Evolutionary conservation across 1,140 invertebrate species (phyloP), one percentile per base, ranked within the genome.

Genomic region (Microplitis demolitor): DNA sequence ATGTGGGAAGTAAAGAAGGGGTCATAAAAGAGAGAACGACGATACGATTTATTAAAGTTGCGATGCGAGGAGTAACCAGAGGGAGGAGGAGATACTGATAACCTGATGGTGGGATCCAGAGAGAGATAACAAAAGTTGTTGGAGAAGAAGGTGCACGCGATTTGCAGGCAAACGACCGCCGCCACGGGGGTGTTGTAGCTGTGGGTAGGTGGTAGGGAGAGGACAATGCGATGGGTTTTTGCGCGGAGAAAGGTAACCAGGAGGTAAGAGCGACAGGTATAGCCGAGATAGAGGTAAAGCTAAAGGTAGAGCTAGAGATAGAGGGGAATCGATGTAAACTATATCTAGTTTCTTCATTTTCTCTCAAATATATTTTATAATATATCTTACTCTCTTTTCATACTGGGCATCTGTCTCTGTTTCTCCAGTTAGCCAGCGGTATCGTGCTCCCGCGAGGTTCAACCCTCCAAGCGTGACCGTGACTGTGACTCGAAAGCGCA

Each of bases 401-500:
- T 69, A 24, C 45, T 33, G 1, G 31, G 9, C 39, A 45, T n/a
- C 34, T 24, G 9, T 3, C 35, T 4, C 31, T 63, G 1, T n/a
- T 61, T 34, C 8, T 61, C 4, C 14, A 33, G 4, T 35, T 16
- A 14, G 9, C 3, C 8, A 34, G 51, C 16, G 13, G 51, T 54
- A n/a, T 45, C 16, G 9, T 13, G 34, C 37, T 39, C 67, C 39
- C 31, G 14, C 37, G 73, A 45, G 37, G 14, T 39, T 66, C 66
- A 64, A 56, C 64, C 73, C 69, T 68, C 66, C 14, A 62, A 74
- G 69, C 73, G 58, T 74, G 73, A 74, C 73, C 73, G 66, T 74
- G 73, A 72, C 73, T 74, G 73, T 74, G 73, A 72, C 73, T 71
- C 51, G 11, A 33, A n/a, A 39, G 31, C 13, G 37, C 51, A 37